Evolutionary conservation across 2,888 invertebrate species (phyloP).

Genomic region (Mythimna loreyi): DNA sequence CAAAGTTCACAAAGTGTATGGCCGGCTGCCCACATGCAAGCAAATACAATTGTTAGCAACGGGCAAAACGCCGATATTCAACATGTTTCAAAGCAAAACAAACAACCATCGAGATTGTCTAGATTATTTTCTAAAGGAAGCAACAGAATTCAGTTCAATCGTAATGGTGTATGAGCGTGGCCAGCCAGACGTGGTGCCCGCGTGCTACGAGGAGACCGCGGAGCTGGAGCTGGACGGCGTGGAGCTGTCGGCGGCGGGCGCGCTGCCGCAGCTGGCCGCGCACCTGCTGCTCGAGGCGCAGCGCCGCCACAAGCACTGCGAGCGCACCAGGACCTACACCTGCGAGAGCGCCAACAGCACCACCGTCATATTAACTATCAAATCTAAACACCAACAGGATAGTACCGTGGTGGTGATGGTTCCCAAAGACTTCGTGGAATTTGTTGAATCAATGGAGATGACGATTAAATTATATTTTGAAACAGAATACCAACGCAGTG

Average conservation of each 20-base stretch:
- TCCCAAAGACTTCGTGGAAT: conserved; percentile 41
- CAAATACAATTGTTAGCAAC: conserved; percentile 17
- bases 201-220: background rate
- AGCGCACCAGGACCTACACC: conserved; percentile 34
- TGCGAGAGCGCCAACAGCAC: conserved; percentile 24
- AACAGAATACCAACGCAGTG: conserved; percentile 36
- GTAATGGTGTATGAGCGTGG: conserved; percentile 30
- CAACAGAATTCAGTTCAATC: conserved; percentile 20
- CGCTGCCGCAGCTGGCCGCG: conserved; percentile 37
- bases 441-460: conserved; percentile 44
- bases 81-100: conserved; percentile 30
- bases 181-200: background rate
- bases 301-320: conserved; percentile 37
- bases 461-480: conserved; percentile 47
- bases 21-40: conserved; percentile 34
- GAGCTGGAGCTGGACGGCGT: conserved; percentile 14
- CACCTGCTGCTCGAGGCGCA: conserved; percentile 41
- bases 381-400: conserved; percentile 7
- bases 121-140: conserved; percentile 30
- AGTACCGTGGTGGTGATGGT: conserved; percentile 19
- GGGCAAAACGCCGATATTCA: conserved; percentile 48
- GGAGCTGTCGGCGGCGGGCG: conserved; percentile 2
- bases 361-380: conserved; percentile 28
- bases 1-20: conserved; percentile 22
- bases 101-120: conserved; percentile 29